A percentile compares a stretch with the other conserved stretches of the same genome.
Conservation (phyloP, 2,888 invertebrate species). For the Tenodera sinensis region DNA sequence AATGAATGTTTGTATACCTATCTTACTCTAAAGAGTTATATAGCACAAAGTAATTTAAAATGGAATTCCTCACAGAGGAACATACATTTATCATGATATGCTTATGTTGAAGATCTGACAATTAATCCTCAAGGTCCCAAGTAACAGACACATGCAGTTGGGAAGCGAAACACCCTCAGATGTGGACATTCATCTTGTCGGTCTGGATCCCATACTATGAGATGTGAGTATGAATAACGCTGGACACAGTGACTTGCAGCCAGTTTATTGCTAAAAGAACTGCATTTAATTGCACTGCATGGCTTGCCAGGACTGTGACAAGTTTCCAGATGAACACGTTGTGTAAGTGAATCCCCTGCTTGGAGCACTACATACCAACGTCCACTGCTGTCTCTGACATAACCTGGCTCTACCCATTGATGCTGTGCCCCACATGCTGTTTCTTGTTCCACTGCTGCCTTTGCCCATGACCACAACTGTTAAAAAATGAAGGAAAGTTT, state of each 20-base stretch:
- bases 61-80: no score
- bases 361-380: slow-evolving; percentile 39
- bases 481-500: not conserved
- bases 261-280: slow-evolving; percentile 13
- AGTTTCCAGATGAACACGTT: slow-evolving; percentile 36
- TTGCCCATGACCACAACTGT: slow-evolving; percentile 31
- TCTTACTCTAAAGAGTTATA: no score
- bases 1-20: no score
- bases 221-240: slow-evolving; percentile 36
- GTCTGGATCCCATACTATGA: slow-evolving; percentile 39
- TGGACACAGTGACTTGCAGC: slow-evolving; percentile 35
- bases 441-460: not conserved
- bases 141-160: slow-evolving; percentile 38
- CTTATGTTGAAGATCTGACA: no score
- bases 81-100: no score
- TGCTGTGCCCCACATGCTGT: slow-evolving; percentile 35
- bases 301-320: slow-evolving; percentile 33
- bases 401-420: slow-evolving; percentile 36
- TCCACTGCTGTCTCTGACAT: slow-evolving; percentile 37
- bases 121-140: slow-evolving; percentile 2
- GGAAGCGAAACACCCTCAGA: slow-evolving; percentile 37
- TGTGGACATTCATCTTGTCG: slow-evolving; percentile 37
- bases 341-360: slow-evolving; percentile 33
- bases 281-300: slow-evolving; percentile 27
- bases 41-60: no score